Percentiles rank a stretch among this genome's conserved stretches.
Conservation (phyloP, 1,140 invertebrate genomes). For the Drosophila burlai region DNA sequence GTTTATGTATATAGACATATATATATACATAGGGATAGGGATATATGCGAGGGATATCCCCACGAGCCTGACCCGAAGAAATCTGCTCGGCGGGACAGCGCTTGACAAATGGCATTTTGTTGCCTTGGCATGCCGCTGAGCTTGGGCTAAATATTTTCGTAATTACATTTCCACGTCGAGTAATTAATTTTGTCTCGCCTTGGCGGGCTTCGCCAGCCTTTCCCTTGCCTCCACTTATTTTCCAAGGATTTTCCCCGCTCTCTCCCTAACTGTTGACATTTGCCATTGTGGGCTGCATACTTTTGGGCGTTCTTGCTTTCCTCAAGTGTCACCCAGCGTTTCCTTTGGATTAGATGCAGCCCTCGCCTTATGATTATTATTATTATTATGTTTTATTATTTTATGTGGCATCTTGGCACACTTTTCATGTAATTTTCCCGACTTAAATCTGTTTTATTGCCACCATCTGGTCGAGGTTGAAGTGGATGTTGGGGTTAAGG, state of each 20-base stretch:
- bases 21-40: background rate
- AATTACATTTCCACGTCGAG: conserved; percentile 85
- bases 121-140: conserved; percentile 73
- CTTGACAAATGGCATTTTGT: conserved; percentile 81
- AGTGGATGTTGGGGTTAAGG: background rate
- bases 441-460: conserved; percentile 79
- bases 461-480: conserved; percentile 11
- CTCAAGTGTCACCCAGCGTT: conserved; percentile 56
- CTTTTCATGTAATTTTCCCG: conserved; percentile 67
- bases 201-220: conserved; percentile 38
- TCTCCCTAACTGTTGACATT: conserved; percentile 72
- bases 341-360: conserved; percentile 60
- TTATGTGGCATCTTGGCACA: conserved; percentile 56
- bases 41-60: conserved; percentile 17
- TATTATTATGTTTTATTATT: conserved; percentile 76
- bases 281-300: conserved; percentile 80
- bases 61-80: conserved; percentile 39
- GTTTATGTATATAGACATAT: background rate
- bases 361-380: conserved; percentile 36
- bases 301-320: conserved; percentile 68
- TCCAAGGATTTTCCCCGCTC: conserved; percentile 17
- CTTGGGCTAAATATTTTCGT: conserved; percentile 84
- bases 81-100: conserved; percentile 51
- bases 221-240: background rate
- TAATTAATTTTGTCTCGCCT: conserved; percentile 85